phyloP scores from a whole-genome alignment of 2,888 invertebrate species.

The Neoscelio sp. region DNA sequence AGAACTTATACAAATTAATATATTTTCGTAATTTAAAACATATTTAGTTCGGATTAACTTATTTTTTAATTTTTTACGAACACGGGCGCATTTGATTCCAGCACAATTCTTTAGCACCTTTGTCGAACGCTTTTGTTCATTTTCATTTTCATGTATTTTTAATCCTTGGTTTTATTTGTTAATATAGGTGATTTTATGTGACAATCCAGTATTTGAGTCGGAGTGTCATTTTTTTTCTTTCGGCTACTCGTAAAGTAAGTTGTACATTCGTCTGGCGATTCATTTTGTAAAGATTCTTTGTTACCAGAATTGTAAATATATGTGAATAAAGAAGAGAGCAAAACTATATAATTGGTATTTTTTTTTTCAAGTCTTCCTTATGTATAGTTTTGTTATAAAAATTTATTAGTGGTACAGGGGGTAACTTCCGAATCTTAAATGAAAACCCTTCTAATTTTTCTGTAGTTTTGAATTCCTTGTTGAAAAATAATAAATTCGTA shows the following conservation, averaged over 20 bases:
- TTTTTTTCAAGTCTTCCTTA: too few species aligned
- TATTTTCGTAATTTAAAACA: background rate
- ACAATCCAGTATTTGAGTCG: conserved; percentile 27
- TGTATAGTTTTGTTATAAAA: too few species aligned
- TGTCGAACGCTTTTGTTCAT: too few species aligned
- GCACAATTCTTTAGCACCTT: too few species aligned
- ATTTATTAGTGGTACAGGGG: too few species aligned
- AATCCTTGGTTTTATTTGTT: conserved; percentile 30
- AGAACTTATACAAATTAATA: background rate
- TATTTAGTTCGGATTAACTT: background rate
- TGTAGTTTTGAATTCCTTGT: too few species aligned
- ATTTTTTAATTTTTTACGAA: background rate
- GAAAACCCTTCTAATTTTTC: too few species aligned
- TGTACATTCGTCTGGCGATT: too few species aligned
- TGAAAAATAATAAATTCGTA: too few species aligned
- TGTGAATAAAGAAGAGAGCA: background rate
- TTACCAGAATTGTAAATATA: background rate
- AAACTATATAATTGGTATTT: too few species aligned
- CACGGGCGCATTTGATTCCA: background rate
- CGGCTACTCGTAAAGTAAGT: conserved; percentile 9
- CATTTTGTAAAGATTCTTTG: too few species aligned
- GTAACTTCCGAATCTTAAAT: too few species aligned
- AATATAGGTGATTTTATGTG: conserved; percentile 32
- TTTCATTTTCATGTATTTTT: conserved; percentile 2
- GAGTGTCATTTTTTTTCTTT: conserved; percentile 27